These are phyloP conservation scores for Aporrectodea caliginosa DNA, from an alignment of 1,140 invertebrate genomes.

Conservation along the genomic window DNA sequence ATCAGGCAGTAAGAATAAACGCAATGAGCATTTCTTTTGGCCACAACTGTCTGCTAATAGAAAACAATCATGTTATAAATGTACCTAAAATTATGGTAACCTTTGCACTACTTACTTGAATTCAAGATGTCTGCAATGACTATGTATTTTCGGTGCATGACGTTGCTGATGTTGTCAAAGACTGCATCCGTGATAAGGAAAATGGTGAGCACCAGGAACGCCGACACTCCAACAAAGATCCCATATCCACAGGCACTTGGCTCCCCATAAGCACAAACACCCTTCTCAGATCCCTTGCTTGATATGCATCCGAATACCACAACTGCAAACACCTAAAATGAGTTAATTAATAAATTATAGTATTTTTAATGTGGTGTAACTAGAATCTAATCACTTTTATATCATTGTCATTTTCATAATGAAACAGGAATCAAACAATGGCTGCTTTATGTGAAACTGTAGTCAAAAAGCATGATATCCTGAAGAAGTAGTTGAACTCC, in stretches of 20 bases:
- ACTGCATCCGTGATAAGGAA: background rate
- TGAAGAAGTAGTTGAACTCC: background rate
- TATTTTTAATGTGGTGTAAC: too few relatives aligned
- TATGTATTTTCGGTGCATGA: background rate
- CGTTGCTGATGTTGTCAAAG: background rate
- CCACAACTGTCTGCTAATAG: too few relatives aligned
- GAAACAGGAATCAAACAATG: background rate
- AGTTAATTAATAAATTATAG: background rate
- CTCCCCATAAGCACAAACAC: background rate
- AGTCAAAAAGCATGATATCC: background rate
- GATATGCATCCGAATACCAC: background rate
- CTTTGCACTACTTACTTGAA: too few relatives aligned
- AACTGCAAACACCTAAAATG: background rate
- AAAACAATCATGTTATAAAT: too few relatives aligned
- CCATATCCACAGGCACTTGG: background rate
- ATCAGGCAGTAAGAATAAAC: background rate
- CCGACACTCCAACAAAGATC: background rate
- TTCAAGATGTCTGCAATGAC: slow-evolving; percentile 1
- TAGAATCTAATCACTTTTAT: too few relatives aligned
- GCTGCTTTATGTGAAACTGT: background rate
- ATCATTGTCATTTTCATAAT: too few relatives aligned
- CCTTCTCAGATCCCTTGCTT: background rate
- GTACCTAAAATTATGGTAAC: too few relatives aligned
- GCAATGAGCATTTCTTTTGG: background rate
- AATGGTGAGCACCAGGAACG: background rate